A percentile compares a stretch with the other conserved stretches of the same genome.
Conservation (phyloP, 2,113 vertebrate genomes). For the Ochotona princeps region DNA sequence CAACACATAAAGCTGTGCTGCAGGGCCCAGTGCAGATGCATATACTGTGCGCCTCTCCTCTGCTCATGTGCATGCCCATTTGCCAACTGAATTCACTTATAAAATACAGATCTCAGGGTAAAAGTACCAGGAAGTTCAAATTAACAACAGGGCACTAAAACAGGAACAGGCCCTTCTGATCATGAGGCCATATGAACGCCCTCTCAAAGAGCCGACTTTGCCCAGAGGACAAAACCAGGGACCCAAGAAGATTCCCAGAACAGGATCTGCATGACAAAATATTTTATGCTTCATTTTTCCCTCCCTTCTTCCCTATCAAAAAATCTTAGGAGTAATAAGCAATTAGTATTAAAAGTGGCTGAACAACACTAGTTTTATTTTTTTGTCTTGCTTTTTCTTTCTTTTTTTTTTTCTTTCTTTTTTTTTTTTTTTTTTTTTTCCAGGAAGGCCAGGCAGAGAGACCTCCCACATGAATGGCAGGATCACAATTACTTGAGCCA, state of each 20-base stretch:
- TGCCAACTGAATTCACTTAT: not conserved
- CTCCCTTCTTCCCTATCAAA: not conserved
- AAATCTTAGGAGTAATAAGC: not conserved
- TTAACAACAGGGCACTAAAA: not conserved
- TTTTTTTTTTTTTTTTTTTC: no score
- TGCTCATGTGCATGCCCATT: not conserved
- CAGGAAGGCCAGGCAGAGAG: no score
- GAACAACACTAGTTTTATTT: no score
- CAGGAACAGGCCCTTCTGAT: not conserved
- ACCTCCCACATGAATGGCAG: no score
- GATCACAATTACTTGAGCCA: no score
- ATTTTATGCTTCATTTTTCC: not conserved
- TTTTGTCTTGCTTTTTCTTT: no score
- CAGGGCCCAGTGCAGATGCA: not conserved
- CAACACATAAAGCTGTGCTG: not conserved
- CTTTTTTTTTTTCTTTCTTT: no score
- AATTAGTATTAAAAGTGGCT: no score
- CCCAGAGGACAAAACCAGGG: not conserved
- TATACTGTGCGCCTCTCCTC: not conserved
- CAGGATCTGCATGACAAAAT: not conserved
- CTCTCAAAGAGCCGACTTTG: not conserved
- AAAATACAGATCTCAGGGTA: not conserved
- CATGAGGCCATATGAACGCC: not conserved
- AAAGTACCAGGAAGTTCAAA: constrained; percentile 21
- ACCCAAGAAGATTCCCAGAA: not conserved